These are phyloP conservation scores for Axinella damicornis DNA, from an alignment of 37 sponge, comb jelly and placozoan species.

Conservation along the genomic window DNA sequence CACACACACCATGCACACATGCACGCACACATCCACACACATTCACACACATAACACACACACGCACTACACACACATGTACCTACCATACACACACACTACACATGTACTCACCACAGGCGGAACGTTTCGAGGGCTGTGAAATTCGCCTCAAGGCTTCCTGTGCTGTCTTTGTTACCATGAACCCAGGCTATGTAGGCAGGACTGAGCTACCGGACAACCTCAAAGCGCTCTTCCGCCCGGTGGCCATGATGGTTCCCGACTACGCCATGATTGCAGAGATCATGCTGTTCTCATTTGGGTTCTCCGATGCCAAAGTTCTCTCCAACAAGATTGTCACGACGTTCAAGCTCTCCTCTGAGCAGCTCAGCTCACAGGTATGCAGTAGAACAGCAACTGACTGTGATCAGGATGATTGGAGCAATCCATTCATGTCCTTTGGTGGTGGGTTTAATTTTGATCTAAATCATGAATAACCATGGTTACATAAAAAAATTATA, in stretches of 20 bases:
- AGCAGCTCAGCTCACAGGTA: constrained; percentile 98
- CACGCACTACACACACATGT: too few relatives aligned
- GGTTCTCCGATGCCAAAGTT: constrained; percentile 94
- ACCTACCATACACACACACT: too few relatives aligned
- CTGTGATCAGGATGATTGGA: background rate
- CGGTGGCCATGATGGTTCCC: constrained; percentile 99
- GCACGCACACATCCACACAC: too few relatives aligned
- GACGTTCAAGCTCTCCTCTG: constrained; percentile 97
- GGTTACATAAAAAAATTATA: too few relatives aligned
- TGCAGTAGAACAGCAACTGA: constrained; percentile 5
- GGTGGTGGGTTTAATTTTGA: too few relatives aligned
- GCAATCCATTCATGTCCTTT: too few relatives aligned
- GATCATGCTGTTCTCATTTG: constrained; percentile 95
- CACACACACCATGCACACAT: too few relatives aligned
- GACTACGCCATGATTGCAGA: constrained; percentile 97
- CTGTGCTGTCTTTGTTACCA: constrained; percentile 98
- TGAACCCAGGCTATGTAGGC: constrained; percentile 99
- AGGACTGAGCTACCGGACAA: constrained; percentile 98
- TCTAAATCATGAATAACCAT: too few relatives aligned
- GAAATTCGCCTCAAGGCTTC: constrained; percentile 92
- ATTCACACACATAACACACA: too few relatives aligned
- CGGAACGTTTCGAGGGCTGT: constrained; percentile 95
- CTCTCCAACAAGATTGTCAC: constrained; percentile 95
- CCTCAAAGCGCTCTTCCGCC: constrained; percentile 94
- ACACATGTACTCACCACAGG: too few relatives aligned